These are phyloP conservation scores for Galeruca laticollis DNA, from an alignment of 2,888 invertebrate species.

Conservation along the genomic window DNA sequence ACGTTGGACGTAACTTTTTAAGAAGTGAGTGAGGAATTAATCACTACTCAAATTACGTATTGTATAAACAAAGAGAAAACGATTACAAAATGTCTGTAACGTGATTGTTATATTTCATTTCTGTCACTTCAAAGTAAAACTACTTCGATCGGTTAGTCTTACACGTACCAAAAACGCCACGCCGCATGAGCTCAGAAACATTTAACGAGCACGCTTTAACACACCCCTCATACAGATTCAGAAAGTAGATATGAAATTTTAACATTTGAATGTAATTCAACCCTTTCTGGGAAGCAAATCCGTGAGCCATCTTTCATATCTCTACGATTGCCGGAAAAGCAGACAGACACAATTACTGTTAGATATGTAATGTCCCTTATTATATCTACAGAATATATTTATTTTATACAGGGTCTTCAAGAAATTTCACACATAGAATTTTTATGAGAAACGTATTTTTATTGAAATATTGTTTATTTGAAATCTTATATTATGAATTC, in stretches of 20 bases:
- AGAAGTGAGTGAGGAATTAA: too few relatives aligned
- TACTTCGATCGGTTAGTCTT: not conserved
- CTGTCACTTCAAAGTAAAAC: too few relatives aligned
- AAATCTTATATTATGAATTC: too few relatives aligned
- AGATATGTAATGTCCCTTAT: slow-evolving; percentile 6
- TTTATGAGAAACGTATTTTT: too few relatives aligned
- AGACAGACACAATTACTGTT: slow-evolving; percentile 2
- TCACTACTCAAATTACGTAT: too few relatives aligned
- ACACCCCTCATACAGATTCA: slow-evolving; percentile 43
- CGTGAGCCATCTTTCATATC: slow-evolving; percentile 42
- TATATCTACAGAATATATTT: slow-evolving; percentile 45
- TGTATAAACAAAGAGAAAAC: too few relatives aligned
- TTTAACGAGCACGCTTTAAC: slow-evolving; percentile 39
- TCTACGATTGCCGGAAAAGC: slow-evolving; percentile 39
- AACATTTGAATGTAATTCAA: slow-evolving; percentile 55
- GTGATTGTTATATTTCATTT: too few relatives aligned
- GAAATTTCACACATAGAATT: slow-evolving; percentile 36
- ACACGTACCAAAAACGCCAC: slow-evolving; percentile 1
- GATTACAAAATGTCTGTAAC: too few relatives aligned
- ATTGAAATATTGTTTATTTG: too few relatives aligned
- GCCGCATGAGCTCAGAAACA: not conserved
- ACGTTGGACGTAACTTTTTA: too few relatives aligned
- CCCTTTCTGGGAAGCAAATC: slow-evolving; percentile 52
- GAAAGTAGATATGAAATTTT: slow-evolving; percentile 48
- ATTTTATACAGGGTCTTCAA: slow-evolving; percentile 27